Evolutionary conservation across 2,113 vertebrate genomes (phyloP), one percentile per base, ranked within the genome.

Genomic region (Oryzias curvinotus): DNA sequence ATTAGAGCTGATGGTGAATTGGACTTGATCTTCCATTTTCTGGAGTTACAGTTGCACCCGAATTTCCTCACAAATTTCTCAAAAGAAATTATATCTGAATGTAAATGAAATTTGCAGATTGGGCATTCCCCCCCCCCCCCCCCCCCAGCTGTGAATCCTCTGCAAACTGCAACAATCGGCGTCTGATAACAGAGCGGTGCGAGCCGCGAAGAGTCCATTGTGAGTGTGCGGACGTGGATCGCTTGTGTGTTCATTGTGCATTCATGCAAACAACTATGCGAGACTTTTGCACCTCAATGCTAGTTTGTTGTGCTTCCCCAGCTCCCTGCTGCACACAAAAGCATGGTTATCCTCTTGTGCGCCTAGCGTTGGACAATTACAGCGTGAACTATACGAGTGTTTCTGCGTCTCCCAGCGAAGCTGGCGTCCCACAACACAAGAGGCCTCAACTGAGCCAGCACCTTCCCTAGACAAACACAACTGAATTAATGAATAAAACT

Each of bases 271-370:
- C 59, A 66, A 45, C 69, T 59, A 52, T 71, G 77, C 15, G 70
- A 73, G 73, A 73, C 43, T 75, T 56, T 80, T 62, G 67, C 81
- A 82, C 84, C 77, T 86, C 84, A 85, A 76, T 86, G 56, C 65
- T 49, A 85, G 54, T 86, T 72, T 89, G 84, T 89, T 85, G 73
- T 70, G 62, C 53, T 45, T 54, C 74, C 57, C 60, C 43, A 59
- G 45, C 19, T 58, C 15, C 21, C 47, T 23, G 14, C 56, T 41
- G 36, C 69, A 67, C 43, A 91, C 89, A 91, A 82, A 86, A 80
- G 66, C 67, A 57, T 41, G 54, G 26, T 71, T 84, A 53, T 70
- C 52, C 59, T 42, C 25, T 57, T 21, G 65, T 44, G 36, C 21
- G 3, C 47, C 53, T 13, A 10, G 0, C 1, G 43, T 48, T 56